phyloP scores from a whole-genome alignment of 2,888 invertebrate genomes.

The Nemotelus nigrinus region DNA sequence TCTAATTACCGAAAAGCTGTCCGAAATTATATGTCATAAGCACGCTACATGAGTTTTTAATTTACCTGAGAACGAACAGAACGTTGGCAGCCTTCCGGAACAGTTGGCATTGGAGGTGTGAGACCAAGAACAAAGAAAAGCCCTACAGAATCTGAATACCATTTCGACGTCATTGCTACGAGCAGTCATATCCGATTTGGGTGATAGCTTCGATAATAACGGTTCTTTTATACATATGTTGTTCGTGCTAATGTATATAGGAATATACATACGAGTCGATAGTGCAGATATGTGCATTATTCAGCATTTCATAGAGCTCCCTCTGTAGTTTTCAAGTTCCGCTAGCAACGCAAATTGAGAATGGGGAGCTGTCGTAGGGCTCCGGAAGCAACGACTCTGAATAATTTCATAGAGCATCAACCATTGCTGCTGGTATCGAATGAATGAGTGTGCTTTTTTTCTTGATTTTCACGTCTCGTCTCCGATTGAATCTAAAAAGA shows the following conservation, averaged over 20 bases:
- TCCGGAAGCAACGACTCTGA: constrained; percentile 38
- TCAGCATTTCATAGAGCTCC: no score
- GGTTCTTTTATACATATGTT: neutral
- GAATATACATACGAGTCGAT: no score
- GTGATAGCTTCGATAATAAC: constrained; percentile 2
- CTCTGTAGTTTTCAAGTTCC: neutral
- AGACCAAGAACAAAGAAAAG: neutral
- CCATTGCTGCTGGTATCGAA: neutral
- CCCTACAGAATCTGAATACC: constrained; percentile 2
- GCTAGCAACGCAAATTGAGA: neutral
- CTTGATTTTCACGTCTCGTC: neutral
- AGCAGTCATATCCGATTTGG: constrained; percentile 14
- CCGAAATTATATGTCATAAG: neutral
- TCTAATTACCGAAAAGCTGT: no score
- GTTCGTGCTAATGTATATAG: no score
- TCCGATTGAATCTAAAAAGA: neutral
- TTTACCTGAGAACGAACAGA: neutral
- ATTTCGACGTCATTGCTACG: constrained; percentile 16
- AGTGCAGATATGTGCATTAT: no score
- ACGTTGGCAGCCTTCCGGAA: no score
- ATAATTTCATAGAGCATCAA: neutral
- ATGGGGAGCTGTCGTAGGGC: constrained; percentile 6
- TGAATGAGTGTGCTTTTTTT: constrained; percentile 4
- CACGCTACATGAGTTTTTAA: neutral
- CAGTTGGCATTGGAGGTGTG: no score